Conservation (phyloP, 1,140 invertebrate genomes). For the Bombus confusus region DNA sequence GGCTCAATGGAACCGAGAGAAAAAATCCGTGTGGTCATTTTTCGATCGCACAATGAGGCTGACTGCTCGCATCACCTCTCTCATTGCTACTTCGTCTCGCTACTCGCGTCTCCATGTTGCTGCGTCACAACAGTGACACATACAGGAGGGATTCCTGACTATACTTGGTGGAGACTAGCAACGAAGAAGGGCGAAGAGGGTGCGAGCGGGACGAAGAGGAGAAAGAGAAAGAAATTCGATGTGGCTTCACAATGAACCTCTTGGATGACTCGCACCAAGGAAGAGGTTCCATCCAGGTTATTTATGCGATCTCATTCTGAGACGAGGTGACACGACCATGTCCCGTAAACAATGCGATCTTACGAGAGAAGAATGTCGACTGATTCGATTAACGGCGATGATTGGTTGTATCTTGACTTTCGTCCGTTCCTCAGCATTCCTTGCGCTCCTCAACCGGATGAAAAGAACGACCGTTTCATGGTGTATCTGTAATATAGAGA, state of each 20-base stretch:
- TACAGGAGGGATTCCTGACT: constrained; percentile 55
- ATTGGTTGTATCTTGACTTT: constrained; percentile 69
- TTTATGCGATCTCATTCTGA: constrained; percentile 68
- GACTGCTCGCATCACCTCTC: constrained; percentile 21
- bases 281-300: constrained; percentile 51
- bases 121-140: constrained; percentile 68
- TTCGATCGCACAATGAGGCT: constrained; percentile 65
- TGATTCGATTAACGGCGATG: constrained; percentile 65
- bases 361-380: constrained; percentile 51
- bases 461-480: background rate
- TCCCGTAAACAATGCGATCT: constrained; percentile 66
- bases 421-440: constrained; percentile 58
- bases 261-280: constrained; percentile 60
- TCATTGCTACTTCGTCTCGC: constrained; percentile 16
- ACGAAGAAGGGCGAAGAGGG: constrained; percentile 3
- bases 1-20: constrained; percentile 75
- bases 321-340: constrained; percentile 58
- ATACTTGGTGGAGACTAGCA: constrained; percentile 10
- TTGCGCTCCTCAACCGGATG: background rate
- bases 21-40: constrained; percentile 78
- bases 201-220: constrained; percentile 1
- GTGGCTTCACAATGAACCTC: constrained; percentile 36
- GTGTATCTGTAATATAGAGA: background rate
- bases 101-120: constrained; percentile 58
- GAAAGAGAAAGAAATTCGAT: constrained; percentile 37